These are phyloP conservation scores for Pampusana beccarii DNA, from an alignment of 2,113 vertebrate genomes.

Conservation along the genomic window DNA sequence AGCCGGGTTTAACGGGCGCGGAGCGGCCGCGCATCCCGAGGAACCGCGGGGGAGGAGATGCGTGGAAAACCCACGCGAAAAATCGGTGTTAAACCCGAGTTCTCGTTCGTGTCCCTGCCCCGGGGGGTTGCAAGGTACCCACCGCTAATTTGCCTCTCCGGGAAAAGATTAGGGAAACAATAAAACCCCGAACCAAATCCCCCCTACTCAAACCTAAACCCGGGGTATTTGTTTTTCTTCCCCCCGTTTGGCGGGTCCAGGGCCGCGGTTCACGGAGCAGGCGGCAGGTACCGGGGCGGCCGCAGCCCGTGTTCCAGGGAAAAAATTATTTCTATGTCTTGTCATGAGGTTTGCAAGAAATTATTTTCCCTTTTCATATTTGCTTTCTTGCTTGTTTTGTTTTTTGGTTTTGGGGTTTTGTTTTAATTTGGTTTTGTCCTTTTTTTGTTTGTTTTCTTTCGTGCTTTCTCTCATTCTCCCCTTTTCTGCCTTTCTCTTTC, in stretches of 20 bases:
- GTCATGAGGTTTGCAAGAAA: not conserved
- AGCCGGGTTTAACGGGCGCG: not conserved
- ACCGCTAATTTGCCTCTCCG: not conserved
- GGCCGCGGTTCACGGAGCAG: not conserved
- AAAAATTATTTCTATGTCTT: accelerated
- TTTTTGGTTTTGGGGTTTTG: not conserved
- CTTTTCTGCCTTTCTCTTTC: not conserved
- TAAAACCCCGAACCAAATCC: not conserved
- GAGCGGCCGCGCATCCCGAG: not conserved
- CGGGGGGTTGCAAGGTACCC: not conserved
- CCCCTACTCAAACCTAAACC: not conserved
- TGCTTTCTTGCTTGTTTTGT: not conserved
- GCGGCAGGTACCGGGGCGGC: too few relatives aligned
- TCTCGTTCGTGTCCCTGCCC: not conserved
- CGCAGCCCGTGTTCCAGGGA: not conserved
- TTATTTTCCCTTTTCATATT: not conserved
- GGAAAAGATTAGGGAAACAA: not conserved
- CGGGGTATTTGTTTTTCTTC: accelerated
- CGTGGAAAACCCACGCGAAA: not conserved
- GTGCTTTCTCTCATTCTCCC: not conserved
- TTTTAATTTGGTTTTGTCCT: too few relatives aligned
- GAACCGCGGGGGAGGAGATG: not conserved
- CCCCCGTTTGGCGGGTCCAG: not conserved
- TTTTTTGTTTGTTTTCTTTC: not conserved
- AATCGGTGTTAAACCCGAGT: accelerated